Evolutionary conservation across 35 echinoderm and acorn worm species (phyloP), one percentile per base, ranked within the genome.

Genomic region (Diadema setosum): DNA sequence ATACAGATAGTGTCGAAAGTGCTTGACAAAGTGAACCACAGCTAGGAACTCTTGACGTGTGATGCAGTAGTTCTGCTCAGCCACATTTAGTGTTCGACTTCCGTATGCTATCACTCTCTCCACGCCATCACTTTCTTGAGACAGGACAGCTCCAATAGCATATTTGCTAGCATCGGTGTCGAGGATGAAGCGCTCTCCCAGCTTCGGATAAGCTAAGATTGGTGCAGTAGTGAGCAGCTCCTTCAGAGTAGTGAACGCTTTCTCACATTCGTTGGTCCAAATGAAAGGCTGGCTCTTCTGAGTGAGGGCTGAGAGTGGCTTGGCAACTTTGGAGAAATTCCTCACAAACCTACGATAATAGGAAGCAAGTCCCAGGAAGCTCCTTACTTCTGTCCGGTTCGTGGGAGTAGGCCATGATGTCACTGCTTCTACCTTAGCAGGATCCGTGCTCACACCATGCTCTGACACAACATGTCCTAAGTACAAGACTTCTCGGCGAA

Each of bases 81-180:
- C 23, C 40, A 82, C 42, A 30, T 11, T 82, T 21, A 82, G 55
- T 5, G 27, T 56, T 21, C 55, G 27, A 39, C 87, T 89, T 0
- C 23, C 46, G 44, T 82, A 81, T 5, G 70, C 87, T 20, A 89
- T 83, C 41, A 95, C 88, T 6, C 39, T 55, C 17, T 90, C 93
- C 57, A 81, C 46, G 2, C 88, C 92, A 27, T 94, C 50, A 25
- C 84, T 35, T 8, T 84, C 50, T 43, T 94, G 87, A 0, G 93
- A 94, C 40, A 94, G n/a, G n/a, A n/a, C n/a, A n/a, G n/a, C n/a
- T n/a, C n/a, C n/a, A n/a, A n/a, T n/a, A n/a, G n/a, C n/a, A n/a
- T n/a, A n/a, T n/a, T n/a, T n/a, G n/a, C n/a, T n/a, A n/a, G n/a
- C n/a, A n/a, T n/a, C n/a, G n/a, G n/a, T n/a, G n/a, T n/a, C n/a